Percentiles rank a stretch among this genome's conserved stretches.
These are phyloP conservation scores for Carlito syrichta DNA, from an alignment of 2,113 vertebrate genomes.

Conservation along the genomic window DNA sequence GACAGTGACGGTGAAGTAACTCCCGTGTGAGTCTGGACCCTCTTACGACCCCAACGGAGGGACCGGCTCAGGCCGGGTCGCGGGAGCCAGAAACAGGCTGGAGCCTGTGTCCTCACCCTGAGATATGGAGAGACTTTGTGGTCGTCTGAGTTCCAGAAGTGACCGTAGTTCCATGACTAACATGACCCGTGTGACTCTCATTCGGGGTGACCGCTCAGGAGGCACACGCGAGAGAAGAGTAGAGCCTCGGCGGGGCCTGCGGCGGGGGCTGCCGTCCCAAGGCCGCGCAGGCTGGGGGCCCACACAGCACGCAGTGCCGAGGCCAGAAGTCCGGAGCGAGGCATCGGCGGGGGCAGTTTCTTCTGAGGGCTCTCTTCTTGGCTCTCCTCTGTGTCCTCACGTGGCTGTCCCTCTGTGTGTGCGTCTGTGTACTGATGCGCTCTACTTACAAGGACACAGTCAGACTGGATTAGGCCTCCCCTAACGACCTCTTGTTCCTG, in stretches of 20 bases:
- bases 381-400: background rate
- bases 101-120: no score
- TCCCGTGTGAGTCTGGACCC: background rate
- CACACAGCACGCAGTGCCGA: no score
- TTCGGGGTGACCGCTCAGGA: background rate
- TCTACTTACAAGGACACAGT: background rate
- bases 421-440: background rate
- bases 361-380: background rate
- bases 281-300: no score
- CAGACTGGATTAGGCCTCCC: background rate
- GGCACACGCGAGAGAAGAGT: background rate
- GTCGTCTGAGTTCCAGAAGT: background rate
- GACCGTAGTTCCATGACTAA: background rate
- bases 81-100: background rate
- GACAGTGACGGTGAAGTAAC: no score
- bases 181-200: background rate
- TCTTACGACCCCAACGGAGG: background rate
- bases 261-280: background rate
- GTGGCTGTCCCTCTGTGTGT: background rate
- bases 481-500: background rate
- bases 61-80: no score
- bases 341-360: background rate
- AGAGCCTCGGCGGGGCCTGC: accelerated
- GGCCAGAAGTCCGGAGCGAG: no score
- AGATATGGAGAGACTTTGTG: background rate